Percentiles rank a stretch among this genome's conserved stretches.
phyloP scores from a whole-genome alignment of 2,113 vertebrate genomes.

The Xiphophorus maculatus region DNA sequence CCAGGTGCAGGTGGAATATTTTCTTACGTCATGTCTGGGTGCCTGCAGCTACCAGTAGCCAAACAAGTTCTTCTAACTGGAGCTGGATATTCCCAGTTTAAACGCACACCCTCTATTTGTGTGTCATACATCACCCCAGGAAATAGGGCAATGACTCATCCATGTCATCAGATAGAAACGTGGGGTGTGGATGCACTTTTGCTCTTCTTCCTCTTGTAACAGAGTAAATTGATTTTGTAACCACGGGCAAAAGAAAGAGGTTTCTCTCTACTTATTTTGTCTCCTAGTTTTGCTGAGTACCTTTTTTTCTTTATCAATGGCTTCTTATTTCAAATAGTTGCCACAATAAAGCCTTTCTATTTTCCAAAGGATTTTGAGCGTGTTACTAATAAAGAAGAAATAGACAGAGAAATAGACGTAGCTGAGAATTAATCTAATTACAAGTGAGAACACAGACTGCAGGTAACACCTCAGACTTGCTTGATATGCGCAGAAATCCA shows the following conservation, averaged over 20 bases:
- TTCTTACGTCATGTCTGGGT: neutral
- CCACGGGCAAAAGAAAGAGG: constrained; percentile 16
- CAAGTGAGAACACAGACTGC: no score
- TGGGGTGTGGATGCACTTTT: constrained; percentile 49
- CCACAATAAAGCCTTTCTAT: neutral
- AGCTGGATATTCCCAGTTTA: constrained; percentile 56
- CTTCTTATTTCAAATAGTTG: neutral
- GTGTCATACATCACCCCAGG: constrained; percentile 67
- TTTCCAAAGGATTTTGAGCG: no score
- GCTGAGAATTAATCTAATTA: no score
- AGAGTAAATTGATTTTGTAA: constrained; percentile 40
- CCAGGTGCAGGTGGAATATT: neutral
- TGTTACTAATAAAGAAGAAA: no score
- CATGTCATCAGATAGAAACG: constrained; percentile 56
- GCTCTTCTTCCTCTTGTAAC: constrained; percentile 39
- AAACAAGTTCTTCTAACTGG: constrained; percentile 26
- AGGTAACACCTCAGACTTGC: no score
- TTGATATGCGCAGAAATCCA: neutral
- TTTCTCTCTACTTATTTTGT: neutral
- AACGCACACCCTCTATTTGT: constrained; percentile 48
- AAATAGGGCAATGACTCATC: constrained; percentile 65
- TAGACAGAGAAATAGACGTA: no score
- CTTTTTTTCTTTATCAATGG: neutral
- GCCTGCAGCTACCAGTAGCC: constrained; percentile 6
- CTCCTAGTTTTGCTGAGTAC: neutral